Conservation (phyloP, 1,140 invertebrate genomes). For the Acromyrmex heyeri region DNA sequence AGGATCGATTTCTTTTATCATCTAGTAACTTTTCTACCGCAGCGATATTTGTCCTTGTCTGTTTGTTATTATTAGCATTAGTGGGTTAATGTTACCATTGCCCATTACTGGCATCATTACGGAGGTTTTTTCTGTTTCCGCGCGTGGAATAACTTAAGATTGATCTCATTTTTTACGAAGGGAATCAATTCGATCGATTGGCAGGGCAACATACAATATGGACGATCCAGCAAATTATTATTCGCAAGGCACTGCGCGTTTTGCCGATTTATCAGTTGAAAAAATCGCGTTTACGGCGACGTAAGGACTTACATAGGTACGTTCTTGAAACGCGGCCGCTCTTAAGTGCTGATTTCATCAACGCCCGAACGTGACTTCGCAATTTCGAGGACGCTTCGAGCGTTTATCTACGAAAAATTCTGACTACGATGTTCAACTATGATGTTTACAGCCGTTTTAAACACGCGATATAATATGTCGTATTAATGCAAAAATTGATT, state of each 20-base stretch:
- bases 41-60: too few relatives aligned
- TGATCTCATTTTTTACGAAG: not conserved
- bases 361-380: constrained; percentile 49
- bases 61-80: not conserved
- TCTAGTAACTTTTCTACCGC: too few relatives aligned
- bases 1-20: too few relatives aligned
- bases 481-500: not conserved
- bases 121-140: not conserved
- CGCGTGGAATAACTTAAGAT: not conserved
- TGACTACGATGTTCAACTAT: too few relatives aligned
- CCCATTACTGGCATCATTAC: not conserved
- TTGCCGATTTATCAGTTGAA: constrained; percentile 24
- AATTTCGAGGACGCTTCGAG: constrained; percentile 12
- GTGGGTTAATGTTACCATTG: not conserved
- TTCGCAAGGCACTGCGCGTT: not conserved
- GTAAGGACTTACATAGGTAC: not conserved
- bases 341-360: constrained; percentile 54
- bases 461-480: not conserved
- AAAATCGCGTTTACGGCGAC: constrained; percentile 16
- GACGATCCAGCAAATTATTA: constrained; percentile 7
- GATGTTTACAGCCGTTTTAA: constrained; percentile 12
- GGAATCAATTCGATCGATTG: not conserved
- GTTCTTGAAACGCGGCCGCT: constrained; percentile 30
- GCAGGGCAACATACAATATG: not conserved
- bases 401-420: constrained; percentile 40